These are phyloP conservation scores for Allobates femoralis DNA, from an alignment of 2,797 vertebrate species.

Conservation along the genomic window DNA sequence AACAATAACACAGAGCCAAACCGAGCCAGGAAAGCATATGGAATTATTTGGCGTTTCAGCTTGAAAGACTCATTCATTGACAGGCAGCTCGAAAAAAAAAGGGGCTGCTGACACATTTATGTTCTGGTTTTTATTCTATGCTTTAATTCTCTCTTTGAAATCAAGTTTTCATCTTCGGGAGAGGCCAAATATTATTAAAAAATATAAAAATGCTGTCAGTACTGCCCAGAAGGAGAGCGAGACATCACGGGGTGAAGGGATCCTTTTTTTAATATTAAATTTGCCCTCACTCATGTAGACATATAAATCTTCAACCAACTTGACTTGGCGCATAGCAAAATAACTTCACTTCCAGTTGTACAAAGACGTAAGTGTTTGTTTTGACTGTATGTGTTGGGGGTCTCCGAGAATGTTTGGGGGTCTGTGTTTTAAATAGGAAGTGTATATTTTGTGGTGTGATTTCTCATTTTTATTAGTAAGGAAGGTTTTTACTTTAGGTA, in stretches of 20 bases:
- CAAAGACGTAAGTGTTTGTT: conserved; percentile 49
- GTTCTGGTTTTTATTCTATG: conserved; percentile 64
- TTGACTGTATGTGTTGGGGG: conserved; percentile 35
- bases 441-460: conserved; percentile 1
- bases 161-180: conserved; percentile 65
- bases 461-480: background rate
- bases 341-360: conserved; percentile 42
- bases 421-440: conserved; percentile 36
- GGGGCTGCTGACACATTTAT: conserved; percentile 71
- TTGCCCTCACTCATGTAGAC: conserved; percentile 40
- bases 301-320: conserved; percentile 57
- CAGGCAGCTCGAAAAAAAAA: conserved; percentile 67
- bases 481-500: background rate
- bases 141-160: conserved; percentile 70
- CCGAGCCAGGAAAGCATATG: conserved; percentile 66
- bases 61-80: conserved; percentile 70
- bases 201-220: conserved; percentile 60
- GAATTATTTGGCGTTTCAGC: conserved; percentile 67
- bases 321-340: conserved; percentile 28
- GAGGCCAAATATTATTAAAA: conserved; percentile 62
- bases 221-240: conserved; percentile 36
- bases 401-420: conserved; percentile 23
- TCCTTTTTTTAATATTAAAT: conserved; percentile 30
- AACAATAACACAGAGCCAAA: conserved; percentile 66
- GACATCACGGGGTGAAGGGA: conserved; percentile 49